Conservation (phyloP, 1,140 invertebrate genomes). For the Megathymus violae region DNA sequence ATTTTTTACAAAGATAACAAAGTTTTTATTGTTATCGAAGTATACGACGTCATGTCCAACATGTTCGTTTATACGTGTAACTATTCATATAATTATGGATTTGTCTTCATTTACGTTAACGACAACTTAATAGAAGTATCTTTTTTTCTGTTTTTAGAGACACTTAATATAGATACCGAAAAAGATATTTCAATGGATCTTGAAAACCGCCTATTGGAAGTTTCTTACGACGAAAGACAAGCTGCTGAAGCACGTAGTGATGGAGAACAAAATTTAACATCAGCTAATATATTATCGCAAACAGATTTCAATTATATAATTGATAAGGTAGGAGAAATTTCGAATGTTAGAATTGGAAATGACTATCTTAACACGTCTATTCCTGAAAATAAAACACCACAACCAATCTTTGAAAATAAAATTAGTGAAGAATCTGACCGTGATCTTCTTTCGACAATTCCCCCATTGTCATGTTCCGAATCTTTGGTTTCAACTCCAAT, state of each 20-base stretch:
- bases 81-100: slow-evolving; percentile 18
- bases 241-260: slow-evolving; percentile 8
- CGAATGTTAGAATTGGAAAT: slow-evolving; percentile 26
- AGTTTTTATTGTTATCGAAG: slow-evolving; percentile 25
- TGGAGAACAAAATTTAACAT: slow-evolving; percentile 17
- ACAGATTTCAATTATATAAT: slow-evolving; percentile 28
- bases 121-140: not conserved
- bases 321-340: slow-evolving; percentile 28
- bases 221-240: slow-evolving; percentile 20
- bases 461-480: not conserved
- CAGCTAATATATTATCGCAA: slow-evolving; percentile 25
- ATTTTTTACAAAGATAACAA: slow-evolving; percentile 21
- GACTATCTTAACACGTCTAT: slow-evolving; percentile 11
- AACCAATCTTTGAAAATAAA: slow-evolving; percentile 21
- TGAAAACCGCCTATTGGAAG: slow-evolving; percentile 15
- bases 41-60: slow-evolving; percentile 31
- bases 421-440: slow-evolving; percentile 21
- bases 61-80: slow-evolving; percentile 29
- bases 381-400: slow-evolving; percentile 30
- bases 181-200: slow-evolving; percentile 12
- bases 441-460: slow-evolving; percentile 3
- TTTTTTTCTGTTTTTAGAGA: slow-evolving; percentile 14
- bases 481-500: slow-evolving; percentile 27
- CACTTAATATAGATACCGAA: slow-evolving; percentile 1
- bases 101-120: slow-evolving; percentile 32